phyloP scores from a whole-genome alignment of 2,113 vertebrate genomes.

The Crotophaga sulcirostris region DNA sequence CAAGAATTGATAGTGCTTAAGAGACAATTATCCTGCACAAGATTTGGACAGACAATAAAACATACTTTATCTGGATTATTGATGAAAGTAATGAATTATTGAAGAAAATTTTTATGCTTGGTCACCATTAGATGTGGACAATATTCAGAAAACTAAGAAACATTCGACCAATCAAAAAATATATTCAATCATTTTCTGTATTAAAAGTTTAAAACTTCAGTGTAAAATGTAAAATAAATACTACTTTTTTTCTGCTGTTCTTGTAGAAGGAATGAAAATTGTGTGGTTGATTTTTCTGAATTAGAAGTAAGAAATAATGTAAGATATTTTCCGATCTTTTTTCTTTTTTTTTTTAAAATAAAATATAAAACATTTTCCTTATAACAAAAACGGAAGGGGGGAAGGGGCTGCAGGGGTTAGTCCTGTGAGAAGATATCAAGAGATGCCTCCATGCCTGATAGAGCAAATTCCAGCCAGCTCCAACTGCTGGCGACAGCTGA shows the following conservation, averaged over 20 bases:
- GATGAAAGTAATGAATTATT: not conserved
- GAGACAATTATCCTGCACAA: not conserved
- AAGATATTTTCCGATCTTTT: not conserved
- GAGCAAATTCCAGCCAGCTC: not conserved
- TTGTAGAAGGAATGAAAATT: not conserved
- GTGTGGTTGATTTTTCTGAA: not conserved
- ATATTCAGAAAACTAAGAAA: not conserved
- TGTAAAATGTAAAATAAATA: not conserved
- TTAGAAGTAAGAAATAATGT: not conserved
- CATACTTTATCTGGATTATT: not conserved
- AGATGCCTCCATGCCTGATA: fast-evolving
- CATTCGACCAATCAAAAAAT: not conserved
- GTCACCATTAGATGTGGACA: not conserved
- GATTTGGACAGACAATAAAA: not conserved
- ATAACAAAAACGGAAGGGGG: not conserved
- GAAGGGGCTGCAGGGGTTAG: fast-evolving
- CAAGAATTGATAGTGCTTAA: not conserved
- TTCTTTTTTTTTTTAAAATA: too few species aligned
- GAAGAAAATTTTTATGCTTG: not conserved
- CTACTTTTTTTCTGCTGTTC: not conserved
- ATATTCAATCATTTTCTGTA: not conserved
- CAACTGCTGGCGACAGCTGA: not conserved
- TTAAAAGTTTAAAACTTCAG: not conserved
- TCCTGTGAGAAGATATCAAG: not conserved
- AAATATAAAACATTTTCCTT: not conserved